A percentile compares a stretch with the other conserved stretches of the same genome.
Evolutionary conservation across 2,797 vertebrate genomes (phyloP).

Genomic region (Pipistrellus pygmaeus): DNA sequence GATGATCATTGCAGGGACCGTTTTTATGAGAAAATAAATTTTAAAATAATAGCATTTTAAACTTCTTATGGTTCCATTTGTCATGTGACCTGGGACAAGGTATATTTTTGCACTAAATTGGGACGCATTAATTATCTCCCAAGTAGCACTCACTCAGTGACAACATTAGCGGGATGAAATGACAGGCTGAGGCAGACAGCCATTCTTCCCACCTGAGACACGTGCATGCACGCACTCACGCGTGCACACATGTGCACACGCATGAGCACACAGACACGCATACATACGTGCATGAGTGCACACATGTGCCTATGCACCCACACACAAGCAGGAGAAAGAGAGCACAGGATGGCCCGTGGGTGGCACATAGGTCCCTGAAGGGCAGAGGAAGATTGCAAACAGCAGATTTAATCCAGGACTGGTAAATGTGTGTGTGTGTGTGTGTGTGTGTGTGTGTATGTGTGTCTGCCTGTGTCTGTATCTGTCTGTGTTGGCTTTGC

Average conservation of each 20-base stretch:
- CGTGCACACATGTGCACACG: too few relatives aligned
- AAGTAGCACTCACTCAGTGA: conserved; percentile 58
- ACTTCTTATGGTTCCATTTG: conserved; percentile 81
- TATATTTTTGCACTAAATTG: conserved; percentile 81
- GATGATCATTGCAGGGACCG: conserved; percentile 80
- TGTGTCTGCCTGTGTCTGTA: rapidly evolving
- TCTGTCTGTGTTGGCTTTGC: not conserved
- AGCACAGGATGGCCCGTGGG: not conserved
- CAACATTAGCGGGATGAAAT: conserved; percentile 38
- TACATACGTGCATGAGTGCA: too few relatives aligned
- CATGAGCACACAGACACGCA: not conserved
- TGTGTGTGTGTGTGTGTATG: rapidly evolving
- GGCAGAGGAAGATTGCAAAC: not conserved
- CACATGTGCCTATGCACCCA: too few relatives aligned
- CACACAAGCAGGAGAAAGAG: not conserved
- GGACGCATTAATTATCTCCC: conserved; percentile 76
- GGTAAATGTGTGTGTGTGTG: not conserved
- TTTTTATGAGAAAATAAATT: conserved; percentile 85
- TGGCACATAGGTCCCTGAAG: not conserved
- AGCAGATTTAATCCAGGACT: not conserved
- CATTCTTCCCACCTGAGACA: not conserved
- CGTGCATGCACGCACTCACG: too few relatives aligned
- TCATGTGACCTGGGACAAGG: conserved; percentile 80
- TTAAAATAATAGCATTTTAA: conserved; percentile 83
- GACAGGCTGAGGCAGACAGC: not conserved